Evolutionary conservation across 53 echinoderm and acorn worm genomes (phyloP).

Genomic region (Stichopus horrens): DNA sequence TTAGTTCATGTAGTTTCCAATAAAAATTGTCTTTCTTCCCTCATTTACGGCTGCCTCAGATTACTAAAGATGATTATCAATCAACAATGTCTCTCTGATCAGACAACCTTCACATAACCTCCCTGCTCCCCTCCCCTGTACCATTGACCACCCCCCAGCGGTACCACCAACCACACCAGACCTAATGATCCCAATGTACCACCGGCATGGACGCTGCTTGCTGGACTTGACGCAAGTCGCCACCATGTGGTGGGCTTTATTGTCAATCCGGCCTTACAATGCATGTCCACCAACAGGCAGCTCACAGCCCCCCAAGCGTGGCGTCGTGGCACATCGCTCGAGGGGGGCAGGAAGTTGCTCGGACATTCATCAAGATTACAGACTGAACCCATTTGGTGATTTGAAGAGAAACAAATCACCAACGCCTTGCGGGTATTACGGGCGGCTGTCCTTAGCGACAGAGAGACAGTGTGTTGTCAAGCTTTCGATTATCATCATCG

Average conservation of each 20-base stretch:
- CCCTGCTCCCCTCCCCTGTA: constrained; percentile 62
- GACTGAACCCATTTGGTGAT: constrained; percentile 67
- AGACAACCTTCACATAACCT: constrained; percentile 50
- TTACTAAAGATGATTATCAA: constrained; percentile 42
- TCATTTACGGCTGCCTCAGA: constrained; percentile 7
- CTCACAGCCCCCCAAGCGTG: background rate
- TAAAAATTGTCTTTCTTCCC: no score
- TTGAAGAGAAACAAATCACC: background rate
- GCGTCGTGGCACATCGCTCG: background rate
- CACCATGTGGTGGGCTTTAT: constrained; percentile 26
- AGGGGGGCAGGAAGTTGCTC: constrained; percentile 14
- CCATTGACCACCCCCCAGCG: constrained; percentile 50
- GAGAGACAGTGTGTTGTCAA: constrained; percentile 31
- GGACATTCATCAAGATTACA: constrained; percentile 88
- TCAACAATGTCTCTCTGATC: constrained; percentile 25
- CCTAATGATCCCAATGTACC: constrained; percentile 45
- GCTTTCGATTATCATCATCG: constrained; percentile 35
- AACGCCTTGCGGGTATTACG: constrained; percentile 70
- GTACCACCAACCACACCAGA: constrained; percentile 43
- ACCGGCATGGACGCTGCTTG: constrained; percentile 10
- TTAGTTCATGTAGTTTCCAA: no score
- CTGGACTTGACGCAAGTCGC: constrained; percentile 31
- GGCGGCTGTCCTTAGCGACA: constrained; percentile 8
- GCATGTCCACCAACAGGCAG: constrained; percentile 35
- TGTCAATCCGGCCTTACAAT: constrained; percentile 99